Evolutionary conservation across 1,140 invertebrate species (phyloP).

Genomic region (Mamestra configurata): DNA sequence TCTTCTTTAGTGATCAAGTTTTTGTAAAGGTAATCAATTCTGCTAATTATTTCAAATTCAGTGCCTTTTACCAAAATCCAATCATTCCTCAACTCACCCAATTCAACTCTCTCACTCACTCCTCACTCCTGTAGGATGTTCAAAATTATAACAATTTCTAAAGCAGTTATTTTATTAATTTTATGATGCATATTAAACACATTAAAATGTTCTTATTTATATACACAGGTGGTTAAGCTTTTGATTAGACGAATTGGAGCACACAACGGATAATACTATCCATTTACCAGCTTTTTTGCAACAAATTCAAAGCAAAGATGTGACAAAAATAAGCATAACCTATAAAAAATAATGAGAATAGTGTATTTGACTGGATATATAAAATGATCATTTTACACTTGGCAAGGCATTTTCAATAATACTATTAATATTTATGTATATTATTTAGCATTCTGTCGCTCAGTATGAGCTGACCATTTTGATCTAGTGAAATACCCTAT

Average conservation of each 20-base stretch:
- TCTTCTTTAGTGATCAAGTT: slow-evolving; percentile 98
- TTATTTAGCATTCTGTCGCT: no score
- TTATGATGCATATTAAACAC: background rate
- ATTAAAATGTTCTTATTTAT: background rate
- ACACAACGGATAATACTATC: background rate
- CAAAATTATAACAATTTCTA: background rate
- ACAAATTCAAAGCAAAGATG: background rate
- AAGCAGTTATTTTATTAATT: slow-evolving; percentile 23
- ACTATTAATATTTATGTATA: no score
- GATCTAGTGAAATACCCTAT: background rate
- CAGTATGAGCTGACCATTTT: no score
- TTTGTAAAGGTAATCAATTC: slow-evolving; percentile 92
- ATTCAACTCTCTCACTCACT: no score
- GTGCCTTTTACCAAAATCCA: no score
- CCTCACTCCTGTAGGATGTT: no score
- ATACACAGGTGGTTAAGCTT: background rate
- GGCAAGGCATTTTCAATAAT: background rate
- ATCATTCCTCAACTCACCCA: no score
- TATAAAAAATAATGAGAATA: background rate
- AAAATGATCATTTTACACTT: background rate
- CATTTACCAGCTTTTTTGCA: background rate
- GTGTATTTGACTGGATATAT: background rate
- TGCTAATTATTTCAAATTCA: background rate
- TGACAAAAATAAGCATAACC: background rate
- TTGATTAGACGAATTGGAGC: background rate